These are phyloP conservation scores for Psittacula cyanocephala DNA, from an alignment of 2,113 vertebrate genomes.

Conservation along the genomic window DNA sequence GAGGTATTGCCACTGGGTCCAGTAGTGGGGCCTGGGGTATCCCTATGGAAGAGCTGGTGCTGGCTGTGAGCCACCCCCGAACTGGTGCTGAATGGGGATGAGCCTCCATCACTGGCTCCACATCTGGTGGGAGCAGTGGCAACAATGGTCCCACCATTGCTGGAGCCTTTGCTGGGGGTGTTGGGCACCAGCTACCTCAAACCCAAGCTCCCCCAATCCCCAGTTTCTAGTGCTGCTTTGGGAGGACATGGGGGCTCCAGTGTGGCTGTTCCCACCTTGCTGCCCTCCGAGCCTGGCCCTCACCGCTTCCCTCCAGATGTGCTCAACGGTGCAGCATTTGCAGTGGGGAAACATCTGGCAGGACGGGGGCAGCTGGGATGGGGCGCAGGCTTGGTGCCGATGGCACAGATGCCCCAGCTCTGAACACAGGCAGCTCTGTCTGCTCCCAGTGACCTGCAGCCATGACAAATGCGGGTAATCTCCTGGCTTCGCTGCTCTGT, in stretches of 20 bases:
- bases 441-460: neutral
- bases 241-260: neutral
- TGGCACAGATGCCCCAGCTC: neutral
- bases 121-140: fast-evolving
- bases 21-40: neutral
- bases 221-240: fast-evolving
- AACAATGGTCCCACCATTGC: neutral
- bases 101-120: neutral
- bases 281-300: neutral
- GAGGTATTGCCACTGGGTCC: fast-evolving
- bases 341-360: neutral
- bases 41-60: too few species aligned
- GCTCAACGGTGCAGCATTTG: neutral
- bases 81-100: fast-evolving
- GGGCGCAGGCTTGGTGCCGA: neutral
- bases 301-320: neutral
- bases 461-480: slow-evolving; percentile 31
- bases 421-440: slow-evolving; percentile 23
- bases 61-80: neutral
- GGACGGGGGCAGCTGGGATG: neutral
- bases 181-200: neutral
- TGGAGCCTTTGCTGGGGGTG: neutral
- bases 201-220: neutral
- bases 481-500: neutral
- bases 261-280: fast-evolving